Evolutionary conservation across 2,888 invertebrate species (phyloP), one percentile per base, ranked within the genome.

Genomic region (Lamellibrachia columna): DNA sequence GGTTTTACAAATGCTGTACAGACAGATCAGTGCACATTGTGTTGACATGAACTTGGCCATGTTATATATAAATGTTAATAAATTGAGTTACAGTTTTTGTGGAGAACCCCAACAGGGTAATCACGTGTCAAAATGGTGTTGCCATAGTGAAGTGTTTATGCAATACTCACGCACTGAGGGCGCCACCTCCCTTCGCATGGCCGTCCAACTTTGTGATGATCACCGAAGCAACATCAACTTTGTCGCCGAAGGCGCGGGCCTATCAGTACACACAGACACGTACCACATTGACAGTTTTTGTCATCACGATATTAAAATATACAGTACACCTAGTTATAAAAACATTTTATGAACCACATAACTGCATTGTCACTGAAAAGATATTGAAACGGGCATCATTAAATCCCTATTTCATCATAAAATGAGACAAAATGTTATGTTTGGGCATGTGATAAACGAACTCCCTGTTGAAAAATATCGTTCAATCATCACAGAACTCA

Each of bases 181-280:
- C 99, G 96, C 99, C 99, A 96, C 99, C 99, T 97, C 99, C 99
- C 97, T 99, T 99, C 0, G 99, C 99, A 97, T 99, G 99, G 0
- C 99, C 99, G 97, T 99, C 99, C 95, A 99, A 97, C 97, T 99
- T 99, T 91, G 99, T 99, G 94, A 99, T 99, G 95, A 99, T 99
- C 92, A 99, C 99, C 7, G 99, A 99, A 95, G 99, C 99, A 95
- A 99, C 99, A 96, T 99, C 99, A 0, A 99, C 99, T 97, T 99
- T 99, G 94, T 99, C 99, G 97, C 99, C 99, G 97, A 99, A 99
- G 92, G 99, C 99, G 93, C 96, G 95, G 40, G 97, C 97, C 96
- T 96, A 92, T 0, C 92, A 93, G 15, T 15, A 75, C 22, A 75
- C 75, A 75, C 15, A 58, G 9, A 58, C 92, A 60, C 22, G n/a